Evolutionary conservation across 2,797 vertebrate species (phyloP).

Genomic region (Neomorphus geoffroyi): DNA sequence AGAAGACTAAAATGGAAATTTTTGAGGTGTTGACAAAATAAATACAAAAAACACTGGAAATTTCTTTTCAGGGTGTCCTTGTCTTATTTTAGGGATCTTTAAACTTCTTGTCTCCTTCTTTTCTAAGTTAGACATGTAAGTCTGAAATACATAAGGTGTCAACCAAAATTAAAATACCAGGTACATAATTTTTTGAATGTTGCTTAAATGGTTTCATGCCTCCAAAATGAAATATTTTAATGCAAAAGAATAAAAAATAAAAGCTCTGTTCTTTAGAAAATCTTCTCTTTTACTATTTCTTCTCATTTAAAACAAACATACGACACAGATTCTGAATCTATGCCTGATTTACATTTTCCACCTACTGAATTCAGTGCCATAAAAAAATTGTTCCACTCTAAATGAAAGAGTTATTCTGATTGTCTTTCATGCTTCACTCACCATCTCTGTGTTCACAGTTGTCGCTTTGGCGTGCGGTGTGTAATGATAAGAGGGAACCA

Average conservation of each 20-base stretch:
- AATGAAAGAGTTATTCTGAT: background rate
- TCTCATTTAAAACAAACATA: background rate
- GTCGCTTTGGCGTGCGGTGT: background rate
- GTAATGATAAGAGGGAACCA: background rate
- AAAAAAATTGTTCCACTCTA: background rate
- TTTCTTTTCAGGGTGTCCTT: background rate
- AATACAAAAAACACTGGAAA: background rate
- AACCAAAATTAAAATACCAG: background rate
- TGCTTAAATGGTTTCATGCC: background rate
- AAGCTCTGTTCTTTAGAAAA: background rate
- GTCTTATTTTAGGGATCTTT: background rate
- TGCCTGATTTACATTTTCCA: background rate
- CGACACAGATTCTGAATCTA: background rate
- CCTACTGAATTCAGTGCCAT: background rate
- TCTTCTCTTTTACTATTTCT: background rate
- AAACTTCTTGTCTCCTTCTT: background rate
- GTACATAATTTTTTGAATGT: background rate
- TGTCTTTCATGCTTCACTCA: slow-evolving; percentile 5
- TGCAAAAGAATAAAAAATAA: background rate
- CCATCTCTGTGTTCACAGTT: background rate
- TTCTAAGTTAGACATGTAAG: background rate
- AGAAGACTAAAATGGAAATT: background rate
- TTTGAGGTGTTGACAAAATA: background rate
- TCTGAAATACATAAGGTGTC: background rate
- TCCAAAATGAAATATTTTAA: background rate